Conservation (phyloP, 2,888 invertebrate genomes). For the Seira musarum region DNA sequence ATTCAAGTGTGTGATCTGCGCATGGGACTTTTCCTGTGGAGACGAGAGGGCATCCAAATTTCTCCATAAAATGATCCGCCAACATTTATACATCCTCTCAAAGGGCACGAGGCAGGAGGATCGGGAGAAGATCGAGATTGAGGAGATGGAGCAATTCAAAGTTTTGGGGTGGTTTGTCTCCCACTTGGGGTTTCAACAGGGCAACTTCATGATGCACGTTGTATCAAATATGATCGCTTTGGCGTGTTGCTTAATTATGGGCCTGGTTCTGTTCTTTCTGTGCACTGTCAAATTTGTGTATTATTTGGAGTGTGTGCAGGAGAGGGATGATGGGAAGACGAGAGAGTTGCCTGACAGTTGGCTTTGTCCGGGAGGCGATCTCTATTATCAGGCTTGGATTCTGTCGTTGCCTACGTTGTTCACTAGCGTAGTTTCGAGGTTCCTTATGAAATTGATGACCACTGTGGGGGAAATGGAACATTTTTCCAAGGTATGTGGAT, state of each 20-base stretch:
- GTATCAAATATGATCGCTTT: conserved; percentile 1
- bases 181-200: conserved; percentile 29
- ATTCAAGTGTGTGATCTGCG: conserved; percentile 42
- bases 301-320: conserved; percentile 32
- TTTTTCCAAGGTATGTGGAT: too few relatives aligned
- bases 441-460: conserved; percentile 29
- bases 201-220: conserved; percentile 29
- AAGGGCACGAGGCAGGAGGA: too few relatives aligned
- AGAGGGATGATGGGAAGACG: conserved; percentile 5
- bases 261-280: conserved; percentile 20
- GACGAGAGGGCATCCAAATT: conserved; percentile 18
- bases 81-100: not conserved
- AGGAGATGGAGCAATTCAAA: not conserved
- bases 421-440: conserved; percentile 23
- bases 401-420: conserved; percentile 38
- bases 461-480: conserved; percentile 27
- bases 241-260: not conserved
- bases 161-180: conserved; percentile 4
- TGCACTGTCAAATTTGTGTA: conserved; percentile 30
- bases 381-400: conserved; percentile 17
- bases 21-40: conserved; percentile 53
- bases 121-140: conserved; percentile 1
- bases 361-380: conserved; percentile 30
- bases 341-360: not conserved
- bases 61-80: conserved; percentile 47